A percentile compares a stretch with the other conserved stretches of the same genome.
These are phyloP conservation scores for Phalacrocorax carbo DNA, from an alignment of 2,113 vertebrate species.

Conservation along the genomic window DNA sequence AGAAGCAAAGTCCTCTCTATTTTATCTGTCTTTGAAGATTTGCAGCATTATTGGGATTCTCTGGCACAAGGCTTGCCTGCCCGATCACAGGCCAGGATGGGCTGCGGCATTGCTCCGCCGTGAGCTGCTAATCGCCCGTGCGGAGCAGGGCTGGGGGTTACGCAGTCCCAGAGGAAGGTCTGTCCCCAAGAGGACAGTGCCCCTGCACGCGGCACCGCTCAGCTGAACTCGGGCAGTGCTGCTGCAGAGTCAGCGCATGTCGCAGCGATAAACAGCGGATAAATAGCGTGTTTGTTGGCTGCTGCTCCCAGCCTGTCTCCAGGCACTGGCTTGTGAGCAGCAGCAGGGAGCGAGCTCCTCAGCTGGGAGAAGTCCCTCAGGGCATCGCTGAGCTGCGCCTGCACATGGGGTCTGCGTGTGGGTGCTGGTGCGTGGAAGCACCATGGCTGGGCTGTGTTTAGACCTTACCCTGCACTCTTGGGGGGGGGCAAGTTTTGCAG, in stretches of 20 bases:
- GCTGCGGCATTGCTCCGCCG: not conserved
- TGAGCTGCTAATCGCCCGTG: not conserved
- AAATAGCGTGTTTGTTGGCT: not conserved
- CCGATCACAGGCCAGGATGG: not conserved
- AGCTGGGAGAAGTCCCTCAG: not conserved
- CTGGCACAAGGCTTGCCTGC: constrained; percentile 30
- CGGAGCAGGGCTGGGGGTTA: not conserved
- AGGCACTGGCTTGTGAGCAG: not conserved
- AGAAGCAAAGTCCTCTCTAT: constrained; percentile 2
- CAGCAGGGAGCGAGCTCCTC: not conserved
- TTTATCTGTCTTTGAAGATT: constrained; percentile 48
- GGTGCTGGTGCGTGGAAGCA: not conserved
- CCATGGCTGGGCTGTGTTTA: fast-evolving
- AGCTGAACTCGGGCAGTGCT: not conserved
- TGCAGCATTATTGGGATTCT: constrained; percentile 42
- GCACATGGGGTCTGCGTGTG: fast-evolving
- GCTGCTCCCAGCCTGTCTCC: not conserved
- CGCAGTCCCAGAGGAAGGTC: not conserved
- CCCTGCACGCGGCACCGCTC: not conserved
- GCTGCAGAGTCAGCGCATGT: not conserved
- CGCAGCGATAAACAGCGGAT: fast-evolving
- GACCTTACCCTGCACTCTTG: not conserved
- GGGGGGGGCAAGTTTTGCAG: not conserved
- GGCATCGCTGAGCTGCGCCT: not conserved
- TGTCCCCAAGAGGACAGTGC: not conserved